Conservation (phyloP, 2,113 vertebrate species). For the Gnathonemus longibarbis region DNA sequence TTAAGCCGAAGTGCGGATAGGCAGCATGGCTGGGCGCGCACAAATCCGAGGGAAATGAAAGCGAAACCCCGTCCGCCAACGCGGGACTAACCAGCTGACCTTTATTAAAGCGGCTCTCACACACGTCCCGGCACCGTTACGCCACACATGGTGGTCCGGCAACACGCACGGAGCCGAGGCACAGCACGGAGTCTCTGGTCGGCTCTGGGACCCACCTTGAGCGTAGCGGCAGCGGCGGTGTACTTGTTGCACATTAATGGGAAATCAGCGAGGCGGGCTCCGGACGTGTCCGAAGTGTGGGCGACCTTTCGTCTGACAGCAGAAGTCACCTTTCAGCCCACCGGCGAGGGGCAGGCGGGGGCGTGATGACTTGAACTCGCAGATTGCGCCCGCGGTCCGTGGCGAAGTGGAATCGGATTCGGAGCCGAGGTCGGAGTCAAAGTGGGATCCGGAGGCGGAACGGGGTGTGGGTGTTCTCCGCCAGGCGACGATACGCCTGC, state of each 20-base stretch:
- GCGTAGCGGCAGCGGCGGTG: background rate
- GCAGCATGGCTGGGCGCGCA: background rate
- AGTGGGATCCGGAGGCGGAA: background rate
- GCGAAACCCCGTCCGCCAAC: background rate
- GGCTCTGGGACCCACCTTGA: background rate
- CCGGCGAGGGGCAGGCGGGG: background rate
- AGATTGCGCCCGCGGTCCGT: background rate
- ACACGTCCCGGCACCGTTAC: background rate
- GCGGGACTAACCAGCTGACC: background rate
- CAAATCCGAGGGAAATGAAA: background rate
- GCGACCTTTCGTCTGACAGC: background rate
- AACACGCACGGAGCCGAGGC: background rate
- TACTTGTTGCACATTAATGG: conserved; percentile 2
- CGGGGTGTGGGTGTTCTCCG: background rate
- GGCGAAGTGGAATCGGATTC: background rate
- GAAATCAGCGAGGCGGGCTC: background rate
- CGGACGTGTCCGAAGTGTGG: background rate
- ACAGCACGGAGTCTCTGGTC: background rate
- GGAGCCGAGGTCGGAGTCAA: background rate
- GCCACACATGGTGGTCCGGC: background rate
- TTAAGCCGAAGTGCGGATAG: background rate
- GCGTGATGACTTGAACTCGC: background rate
- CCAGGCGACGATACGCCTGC: background rate
- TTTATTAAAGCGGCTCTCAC: background rate
- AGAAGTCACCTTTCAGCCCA: conserved; percentile 2